Conservation (phyloP, 2,888 invertebrate species). For the Ormyrus thymus region DNA sequence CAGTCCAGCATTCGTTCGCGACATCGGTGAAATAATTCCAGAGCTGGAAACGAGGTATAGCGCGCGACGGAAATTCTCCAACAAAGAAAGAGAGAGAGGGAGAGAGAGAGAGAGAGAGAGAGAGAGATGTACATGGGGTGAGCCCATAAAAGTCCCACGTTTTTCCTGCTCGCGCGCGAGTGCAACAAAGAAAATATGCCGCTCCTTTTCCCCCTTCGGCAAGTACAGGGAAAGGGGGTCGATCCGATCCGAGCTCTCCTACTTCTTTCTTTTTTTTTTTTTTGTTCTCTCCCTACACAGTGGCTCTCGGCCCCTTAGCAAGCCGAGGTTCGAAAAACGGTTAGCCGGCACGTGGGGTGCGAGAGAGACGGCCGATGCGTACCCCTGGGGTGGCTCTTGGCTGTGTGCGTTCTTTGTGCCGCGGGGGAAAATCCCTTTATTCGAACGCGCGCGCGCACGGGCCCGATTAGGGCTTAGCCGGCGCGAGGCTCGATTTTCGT, state of each 20-base stretch:
- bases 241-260: background rate
- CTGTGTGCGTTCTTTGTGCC: conserved; percentile 2
- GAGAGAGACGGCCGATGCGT: conserved; percentile 24
- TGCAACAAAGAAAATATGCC: conserved; percentile 20
- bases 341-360: conserved; percentile 39
- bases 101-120: too few species aligned
- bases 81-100: too few species aligned
- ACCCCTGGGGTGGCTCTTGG: background rate
- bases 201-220: conserved; percentile 1
- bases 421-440: conserved; percentile 46
- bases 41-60: conserved; percentile 9
- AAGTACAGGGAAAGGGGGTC: conserved; percentile 14
- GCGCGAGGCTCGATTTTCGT: too few species aligned
- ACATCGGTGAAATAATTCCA: background rate
- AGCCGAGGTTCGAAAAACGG: conserved; percentile 44
- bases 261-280: conserved; percentile 17
- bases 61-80: too few species aligned
- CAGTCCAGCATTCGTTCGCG: background rate
- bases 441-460: background rate
- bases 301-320: background rate
- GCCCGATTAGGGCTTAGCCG: too few species aligned
- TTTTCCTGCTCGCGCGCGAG: conserved; percentile 29
- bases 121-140: background rate
- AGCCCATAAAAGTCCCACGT: conserved; percentile 47
- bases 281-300: background rate